Evolutionary conservation across 2,113 vertebrate species (phyloP).

Genomic region (Sceloporus undulatus): DNA sequence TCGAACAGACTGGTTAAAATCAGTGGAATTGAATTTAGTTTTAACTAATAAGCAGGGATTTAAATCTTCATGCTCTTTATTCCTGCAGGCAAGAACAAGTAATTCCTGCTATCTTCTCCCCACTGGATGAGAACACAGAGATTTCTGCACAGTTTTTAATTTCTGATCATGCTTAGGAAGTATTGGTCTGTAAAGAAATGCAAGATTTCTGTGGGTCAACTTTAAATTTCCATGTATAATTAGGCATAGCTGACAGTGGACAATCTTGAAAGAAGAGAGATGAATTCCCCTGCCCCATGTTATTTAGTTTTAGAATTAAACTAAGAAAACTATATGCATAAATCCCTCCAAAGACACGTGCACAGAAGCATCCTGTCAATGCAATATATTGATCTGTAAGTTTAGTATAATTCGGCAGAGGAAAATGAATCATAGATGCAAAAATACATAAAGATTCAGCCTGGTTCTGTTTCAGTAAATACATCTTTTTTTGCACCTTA

Average conservation of each 20-base stretch:
- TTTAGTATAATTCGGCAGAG: neutral
- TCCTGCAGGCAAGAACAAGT: too few species aligned
- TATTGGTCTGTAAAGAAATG: neutral
- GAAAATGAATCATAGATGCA: neutral
- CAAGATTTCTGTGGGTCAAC: neutral
- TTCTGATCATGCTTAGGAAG: too few species aligned
- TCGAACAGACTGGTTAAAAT: too few species aligned
- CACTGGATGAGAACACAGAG: too few species aligned
- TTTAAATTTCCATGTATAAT: constrained; percentile 15
- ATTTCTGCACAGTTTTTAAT: too few species aligned
- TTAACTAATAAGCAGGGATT: too few species aligned
- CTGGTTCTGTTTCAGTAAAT: constrained; percentile 15
- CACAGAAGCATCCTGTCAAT: neutral
- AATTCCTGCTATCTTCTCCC: too few species aligned
- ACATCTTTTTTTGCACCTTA: constrained; percentile 32
- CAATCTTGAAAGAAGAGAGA: neutral
- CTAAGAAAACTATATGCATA: neutral
- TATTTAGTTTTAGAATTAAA: neutral
- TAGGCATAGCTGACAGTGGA: neutral
- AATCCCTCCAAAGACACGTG: neutral
- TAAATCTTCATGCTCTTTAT: too few species aligned
- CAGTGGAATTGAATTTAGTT: too few species aligned
- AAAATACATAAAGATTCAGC: neutral
- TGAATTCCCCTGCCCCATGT: too few species aligned
- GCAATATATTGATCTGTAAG: neutral